These are phyloP conservation scores for Andrena cerasifolii DNA, from an alignment of 1,140 invertebrate species.

Conservation along the genomic window DNA sequence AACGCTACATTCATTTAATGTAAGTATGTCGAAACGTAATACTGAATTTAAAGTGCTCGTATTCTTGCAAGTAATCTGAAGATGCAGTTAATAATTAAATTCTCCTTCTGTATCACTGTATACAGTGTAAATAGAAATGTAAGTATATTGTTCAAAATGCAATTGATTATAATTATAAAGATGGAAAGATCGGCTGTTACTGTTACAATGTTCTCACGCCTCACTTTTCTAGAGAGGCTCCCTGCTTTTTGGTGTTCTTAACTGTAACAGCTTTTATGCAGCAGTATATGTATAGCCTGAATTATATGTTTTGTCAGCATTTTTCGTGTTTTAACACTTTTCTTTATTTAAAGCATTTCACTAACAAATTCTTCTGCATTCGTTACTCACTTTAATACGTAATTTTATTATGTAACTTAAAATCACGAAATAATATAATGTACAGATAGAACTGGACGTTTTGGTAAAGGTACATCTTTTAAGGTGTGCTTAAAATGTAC, in stretches of 20 bases:
- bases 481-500: background rate
- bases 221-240: conserved; percentile 18
- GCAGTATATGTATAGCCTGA: conserved; percentile 11
- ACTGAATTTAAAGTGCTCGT: background rate
- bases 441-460: conserved; percentile 1
- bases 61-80: conserved; percentile 36
- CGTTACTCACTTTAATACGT: conserved; percentile 5
- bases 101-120: conserved; percentile 21
- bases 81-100: conserved; percentile 39
- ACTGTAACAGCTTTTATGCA: conserved; percentile 34
- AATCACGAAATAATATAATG: background rate
- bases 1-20: background rate
- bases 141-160: conserved; percentile 47
- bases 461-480: conserved; percentile 3
- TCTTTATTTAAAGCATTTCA: conserved; percentile 1
- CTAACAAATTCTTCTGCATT: background rate
- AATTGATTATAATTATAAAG: conserved; percentile 48
- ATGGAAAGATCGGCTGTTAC: conserved; percentile 41
- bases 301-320: background rate
- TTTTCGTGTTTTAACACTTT: background rate
- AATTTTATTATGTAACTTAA: background rate
- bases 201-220: conserved; percentile 40
- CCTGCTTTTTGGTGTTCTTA: conserved; percentile 15
- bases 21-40: conserved; percentile 7
- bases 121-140: conserved; percentile 56